These are phyloP conservation scores for Sarcophaga peregrina DNA, from an alignment of 1,140 invertebrate genomes.

Conservation along the genomic window DNA sequence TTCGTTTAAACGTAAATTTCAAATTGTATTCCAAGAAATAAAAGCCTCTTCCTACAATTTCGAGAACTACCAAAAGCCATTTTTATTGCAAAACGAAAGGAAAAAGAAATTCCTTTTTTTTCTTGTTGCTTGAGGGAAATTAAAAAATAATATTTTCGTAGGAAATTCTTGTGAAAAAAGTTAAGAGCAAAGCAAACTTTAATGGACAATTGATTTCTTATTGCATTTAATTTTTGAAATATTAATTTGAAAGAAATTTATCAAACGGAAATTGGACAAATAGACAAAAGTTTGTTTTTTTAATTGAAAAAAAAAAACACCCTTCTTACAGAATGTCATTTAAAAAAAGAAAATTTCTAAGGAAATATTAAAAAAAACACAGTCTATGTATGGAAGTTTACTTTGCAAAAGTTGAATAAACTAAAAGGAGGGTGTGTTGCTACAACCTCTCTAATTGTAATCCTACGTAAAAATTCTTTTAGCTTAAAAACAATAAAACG, in stretches of 20 bases:
- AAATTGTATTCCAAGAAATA: slow-evolving; percentile 2
- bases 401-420: too few relatives aligned
- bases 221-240: not conserved
- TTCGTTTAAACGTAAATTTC: not conserved
- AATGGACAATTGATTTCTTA: not conserved
- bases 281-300: not conserved
- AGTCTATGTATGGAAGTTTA: too few relatives aligned
- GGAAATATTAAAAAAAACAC: too few relatives aligned
- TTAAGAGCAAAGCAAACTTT: not conserved
- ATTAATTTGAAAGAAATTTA: not conserved
- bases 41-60: not conserved
- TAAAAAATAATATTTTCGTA: slow-evolving; percentile 7
- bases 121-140: not conserved
- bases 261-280: not conserved
- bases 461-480: too few relatives aligned
- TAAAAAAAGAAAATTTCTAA: too few relatives aligned
- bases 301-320: too few relatives aligned
- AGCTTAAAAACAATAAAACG: too few relatives aligned
- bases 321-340: too few relatives aligned
- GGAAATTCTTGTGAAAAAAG: not conserved
- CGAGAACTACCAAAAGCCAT: not conserved
- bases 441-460: too few relatives aligned
- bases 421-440: too few relatives aligned
- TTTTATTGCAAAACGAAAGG: not conserved
- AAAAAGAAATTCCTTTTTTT: too few relatives aligned